phyloP scores from a whole-genome alignment of 1,140 invertebrate genomes.

The Ctenoplectra terminalis region DNA sequence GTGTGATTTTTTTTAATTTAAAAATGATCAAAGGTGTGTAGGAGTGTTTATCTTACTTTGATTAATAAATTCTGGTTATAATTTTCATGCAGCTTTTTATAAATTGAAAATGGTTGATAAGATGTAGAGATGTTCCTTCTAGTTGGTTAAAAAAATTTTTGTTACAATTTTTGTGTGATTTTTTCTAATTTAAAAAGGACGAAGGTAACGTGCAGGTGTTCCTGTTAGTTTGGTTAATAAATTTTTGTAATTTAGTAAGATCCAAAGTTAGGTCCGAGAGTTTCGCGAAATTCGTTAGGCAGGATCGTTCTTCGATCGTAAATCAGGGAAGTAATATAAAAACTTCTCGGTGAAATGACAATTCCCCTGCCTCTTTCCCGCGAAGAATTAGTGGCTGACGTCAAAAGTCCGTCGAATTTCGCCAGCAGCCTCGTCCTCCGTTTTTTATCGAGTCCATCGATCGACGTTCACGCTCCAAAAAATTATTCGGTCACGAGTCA shows the following conservation, averaged over 20 bases:
- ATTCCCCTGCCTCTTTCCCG: background rate
- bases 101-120: too few relatives aligned
- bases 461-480: conserved; percentile 31
- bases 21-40: too few relatives aligned
- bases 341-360: background rate
- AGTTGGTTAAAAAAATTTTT: too few relatives aligned
- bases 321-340: background rate
- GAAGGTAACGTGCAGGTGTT: too few relatives aligned
- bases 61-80: too few relatives aligned
- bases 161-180: too few relatives aligned
- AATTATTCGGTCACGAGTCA: conserved; percentile 33
- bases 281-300: background rate
- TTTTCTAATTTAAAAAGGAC: too few relatives aligned
- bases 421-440: background rate
- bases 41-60: too few relatives aligned
- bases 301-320: conserved; percentile 3
- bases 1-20: too few relatives aligned
- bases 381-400: conserved; percentile 3
- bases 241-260: background rate
- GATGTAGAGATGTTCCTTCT: too few relatives aligned
- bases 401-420: conserved; percentile 28
- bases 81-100: too few relatives aligned
- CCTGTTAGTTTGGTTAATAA: too few relatives aligned
- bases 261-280: background rate
- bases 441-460: conserved; percentile 33